Evolutionary conservation across 1,140 invertebrate species (phyloP), one percentile per base, ranked within the genome.

Genomic region (Pseudomyrmex sp.): DNA sequence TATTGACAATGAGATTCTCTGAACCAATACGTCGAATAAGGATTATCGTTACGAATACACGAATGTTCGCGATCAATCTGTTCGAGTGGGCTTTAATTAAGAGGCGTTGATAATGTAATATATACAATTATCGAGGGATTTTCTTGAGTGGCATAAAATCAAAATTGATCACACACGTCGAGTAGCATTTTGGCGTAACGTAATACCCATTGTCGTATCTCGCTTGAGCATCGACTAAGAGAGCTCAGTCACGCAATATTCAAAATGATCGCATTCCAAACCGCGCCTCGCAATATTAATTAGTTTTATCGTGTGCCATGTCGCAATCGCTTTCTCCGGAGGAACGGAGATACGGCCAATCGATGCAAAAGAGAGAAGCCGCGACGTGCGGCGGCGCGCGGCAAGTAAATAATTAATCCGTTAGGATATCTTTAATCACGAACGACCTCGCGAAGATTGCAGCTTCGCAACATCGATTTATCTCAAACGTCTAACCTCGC

Each of bases 181-280:
- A 61, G 44, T 58, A 59, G 65, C 54, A 50, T 70, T 80, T 61
- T 18, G 35, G 56, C 72, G 66, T 79, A 79, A 79, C 54, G 54
- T 79, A 72, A 80, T 80, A 72, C 12, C 65, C 35, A 35, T 35
- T 69, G 44, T 48, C 66, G 54, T 80, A 80, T 70, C 68, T 59
- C 75, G 52, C 66, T 5, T 35, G 9, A 59, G 66, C 66, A 80
- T 80, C 76, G 66, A 5, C 44, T 80, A 80, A 80, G 54, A 72
- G 76, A 70, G 54, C 20, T 26, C 18, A 59, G 76, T 80, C 76
- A 80, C 76, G 76, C 66, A 80, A 80, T 70, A 72, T 72, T 80
- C 76, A 80, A 48, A 72, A 70, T 80, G 54, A 59, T 80, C 44
- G 20, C 44, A 72, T 59, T 59, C 54, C 76, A 70, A 80, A 72